phyloP scores from a whole-genome alignment of 2,113 vertebrate species.

The Grallaria varia region DNA sequence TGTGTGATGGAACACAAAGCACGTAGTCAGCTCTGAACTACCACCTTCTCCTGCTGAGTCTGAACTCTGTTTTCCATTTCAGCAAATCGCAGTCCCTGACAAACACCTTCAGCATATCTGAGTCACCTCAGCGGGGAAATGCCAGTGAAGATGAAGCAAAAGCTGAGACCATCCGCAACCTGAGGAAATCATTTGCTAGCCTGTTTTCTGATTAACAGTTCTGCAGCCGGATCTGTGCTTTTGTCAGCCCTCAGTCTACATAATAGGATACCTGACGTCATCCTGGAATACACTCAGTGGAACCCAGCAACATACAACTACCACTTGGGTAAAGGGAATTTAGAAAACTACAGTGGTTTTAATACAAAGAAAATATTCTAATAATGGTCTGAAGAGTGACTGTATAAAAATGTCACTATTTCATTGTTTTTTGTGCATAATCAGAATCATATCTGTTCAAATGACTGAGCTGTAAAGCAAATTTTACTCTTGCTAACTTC shows the following conservation, averaged over 20 bases:
- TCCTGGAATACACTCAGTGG: neutral
- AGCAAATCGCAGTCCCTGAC: conserved; percentile 98
- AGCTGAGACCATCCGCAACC: conserved; percentile 93
- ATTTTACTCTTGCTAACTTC: neutral
- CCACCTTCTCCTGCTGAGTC: neutral
- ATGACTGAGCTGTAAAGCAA: neutral
- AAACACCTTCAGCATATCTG: conserved; percentile 88
- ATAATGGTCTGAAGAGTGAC: neutral
- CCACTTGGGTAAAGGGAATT: conserved; percentile 21
- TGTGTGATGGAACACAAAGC: neutral
- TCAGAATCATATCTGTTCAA: neutral
- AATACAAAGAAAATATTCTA: conserved; percentile 2
- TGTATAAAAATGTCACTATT: neutral
- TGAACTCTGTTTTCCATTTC: conserved; percentile 57
- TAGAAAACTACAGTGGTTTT: neutral
- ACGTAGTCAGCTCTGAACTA: neutral
- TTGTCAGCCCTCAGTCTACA: neutral
- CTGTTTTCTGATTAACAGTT: conserved; percentile 89
- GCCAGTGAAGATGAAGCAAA: conserved; percentile 91
- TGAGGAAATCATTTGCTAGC: conserved; percentile 95
- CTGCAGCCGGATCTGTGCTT: neutral
- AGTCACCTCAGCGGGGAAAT: conserved; percentile 79
- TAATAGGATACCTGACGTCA: neutral
- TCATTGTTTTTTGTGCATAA: neutral
- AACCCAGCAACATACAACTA: neutral